These are phyloP conservation scores for Sebastes taczanowskii DNA, from an alignment of 2,797 vertebrate species.

Conservation along the genomic window DNA sequence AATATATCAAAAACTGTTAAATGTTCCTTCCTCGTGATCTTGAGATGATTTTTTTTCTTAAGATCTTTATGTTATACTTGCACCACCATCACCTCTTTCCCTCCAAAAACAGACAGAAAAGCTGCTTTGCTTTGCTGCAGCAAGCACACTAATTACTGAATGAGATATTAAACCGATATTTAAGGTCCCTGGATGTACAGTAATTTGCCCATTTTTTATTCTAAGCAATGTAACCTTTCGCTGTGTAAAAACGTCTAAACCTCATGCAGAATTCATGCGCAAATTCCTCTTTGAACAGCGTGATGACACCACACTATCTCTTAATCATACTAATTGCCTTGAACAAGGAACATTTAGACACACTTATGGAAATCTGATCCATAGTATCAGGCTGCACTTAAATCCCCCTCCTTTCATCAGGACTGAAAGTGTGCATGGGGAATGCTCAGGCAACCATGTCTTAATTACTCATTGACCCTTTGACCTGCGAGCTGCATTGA, in stretches of 20 bases:
- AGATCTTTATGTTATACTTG: not conserved
- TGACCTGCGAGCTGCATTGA: conserved; percentile 77
- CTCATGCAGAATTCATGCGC: conserved; percentile 49
- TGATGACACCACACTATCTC: conserved; percentile 60
- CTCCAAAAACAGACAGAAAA: not conserved
- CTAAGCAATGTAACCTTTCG: not conserved
- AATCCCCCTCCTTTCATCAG: conserved; percentile 74
- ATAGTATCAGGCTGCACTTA: conserved; percentile 69
- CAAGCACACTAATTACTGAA: not conserved
- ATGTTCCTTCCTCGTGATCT: not conserved
- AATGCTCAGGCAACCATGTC: conserved; percentile 85
- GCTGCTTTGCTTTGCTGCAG: not conserved
- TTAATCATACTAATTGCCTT: conserved; percentile 82
- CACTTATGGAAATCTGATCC: conserved; percentile 78
- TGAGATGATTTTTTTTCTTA: not conserved
- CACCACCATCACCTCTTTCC: not conserved
- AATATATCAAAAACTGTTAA: not conserved
- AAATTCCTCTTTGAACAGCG: conserved; percentile 50
- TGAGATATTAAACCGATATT: not conserved
- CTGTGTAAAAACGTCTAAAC: conserved; percentile 11
- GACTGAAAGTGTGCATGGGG: conserved; percentile 80
- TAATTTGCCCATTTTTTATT: not conserved
- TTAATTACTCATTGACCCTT: conserved; percentile 87
- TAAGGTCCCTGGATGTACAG: not conserved
- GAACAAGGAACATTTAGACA: conserved; percentile 82